Conservation (phyloP, 1,140 invertebrate species). For the Cataglyphis hispanica region DNA sequence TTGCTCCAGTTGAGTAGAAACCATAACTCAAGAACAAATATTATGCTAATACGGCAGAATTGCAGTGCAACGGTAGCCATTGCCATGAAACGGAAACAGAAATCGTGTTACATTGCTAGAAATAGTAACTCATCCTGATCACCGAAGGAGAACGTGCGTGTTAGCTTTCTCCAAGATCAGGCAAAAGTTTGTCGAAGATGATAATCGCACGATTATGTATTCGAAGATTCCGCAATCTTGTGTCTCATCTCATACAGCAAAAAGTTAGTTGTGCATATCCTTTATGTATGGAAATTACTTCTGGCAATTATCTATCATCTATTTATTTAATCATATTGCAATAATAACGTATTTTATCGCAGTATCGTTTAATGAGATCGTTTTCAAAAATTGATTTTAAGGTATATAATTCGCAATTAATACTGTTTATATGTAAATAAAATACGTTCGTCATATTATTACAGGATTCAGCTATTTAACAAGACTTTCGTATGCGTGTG, state of each 20-base stretch:
- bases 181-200: slow-evolving; percentile 23
- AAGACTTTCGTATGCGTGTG: too few relatives aligned
- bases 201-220: slow-evolving; percentile 9
- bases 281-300: neutral
- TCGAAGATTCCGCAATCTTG: neutral
- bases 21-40: slow-evolving; percentile 62
- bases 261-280: neutral
- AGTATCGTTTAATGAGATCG: too few relatives aligned
- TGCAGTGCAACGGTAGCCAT: neutral
- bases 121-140: slow-evolving; percentile 55
- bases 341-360: too few relatives aligned
- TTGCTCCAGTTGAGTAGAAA: slow-evolving; percentile 36
- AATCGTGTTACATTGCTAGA: slow-evolving; percentile 43
- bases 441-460: too few relatives aligned
- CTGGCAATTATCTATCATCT: too few relatives aligned
- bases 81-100: slow-evolving; percentile 42
- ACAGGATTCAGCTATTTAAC: too few relatives aligned
- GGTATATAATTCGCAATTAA: too few relatives aligned
- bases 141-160: slow-evolving; percentile 63
- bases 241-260: neutral
- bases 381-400: too few relatives aligned
- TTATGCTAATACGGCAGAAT: slow-evolving; percentile 37
- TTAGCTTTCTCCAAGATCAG: slow-evolving; percentile 57
- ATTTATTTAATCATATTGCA: too few relatives aligned
- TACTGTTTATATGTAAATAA: too few relatives aligned